A percentile compares a stretch with the other conserved stretches of the same genome.
Evolutionary conservation across 2,888 invertebrate genomes (phyloP).

Genomic region (Matsumyia berberina): DNA sequence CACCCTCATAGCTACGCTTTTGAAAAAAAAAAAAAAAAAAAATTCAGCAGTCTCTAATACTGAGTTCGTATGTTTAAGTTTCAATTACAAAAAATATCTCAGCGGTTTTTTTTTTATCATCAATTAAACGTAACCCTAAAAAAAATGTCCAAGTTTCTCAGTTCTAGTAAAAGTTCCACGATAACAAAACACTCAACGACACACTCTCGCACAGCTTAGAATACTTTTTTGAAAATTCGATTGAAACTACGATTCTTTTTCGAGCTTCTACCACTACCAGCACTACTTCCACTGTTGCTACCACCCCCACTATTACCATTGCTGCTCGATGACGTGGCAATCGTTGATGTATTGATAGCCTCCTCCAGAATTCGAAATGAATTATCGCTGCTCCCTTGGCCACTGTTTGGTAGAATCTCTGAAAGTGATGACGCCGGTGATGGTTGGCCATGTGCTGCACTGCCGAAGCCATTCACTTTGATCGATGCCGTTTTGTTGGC

Average conservation of each 20-base stretch:
- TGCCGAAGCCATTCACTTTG: slow-evolving; percentile 64
- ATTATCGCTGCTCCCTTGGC: slow-evolving; percentile 81
- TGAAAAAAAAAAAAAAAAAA: no score
- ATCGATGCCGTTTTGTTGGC: slow-evolving; percentile 16
- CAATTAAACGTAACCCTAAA: slow-evolving; percentile 2
- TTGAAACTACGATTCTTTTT: slow-evolving; percentile 89
- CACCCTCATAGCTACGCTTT: slow-evolving; percentile 3
- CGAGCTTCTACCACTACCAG: slow-evolving; percentile 79
- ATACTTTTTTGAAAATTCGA: slow-evolving; percentile 92
- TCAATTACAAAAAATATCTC: not conserved
- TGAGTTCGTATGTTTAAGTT: slow-evolving; percentile 11
- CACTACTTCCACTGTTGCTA: slow-evolving; percentile 79
- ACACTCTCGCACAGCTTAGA: slow-evolving; percentile 85
- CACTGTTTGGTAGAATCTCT: slow-evolving; percentile 80
- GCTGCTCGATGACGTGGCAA: slow-evolving; percentile 64
- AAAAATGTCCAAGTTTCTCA: slow-evolving; percentile 13
- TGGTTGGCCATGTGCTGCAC: slow-evolving; percentile 49
- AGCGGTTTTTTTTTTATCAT: not conserved
- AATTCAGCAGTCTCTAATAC: slow-evolving; percentile 51
- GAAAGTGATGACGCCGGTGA: slow-evolving; percentile 80
- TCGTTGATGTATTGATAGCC: slow-evolving; percentile 79
- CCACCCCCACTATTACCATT: slow-evolving; percentile 77
- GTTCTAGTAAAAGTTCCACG: slow-evolving; percentile 20
- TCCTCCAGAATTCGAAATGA: slow-evolving; percentile 82
- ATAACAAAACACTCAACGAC: not conserved